These are phyloP conservation scores for Anorthoa munda DNA, from an alignment of 2,888 invertebrate species.

Conservation along the genomic window DNA sequence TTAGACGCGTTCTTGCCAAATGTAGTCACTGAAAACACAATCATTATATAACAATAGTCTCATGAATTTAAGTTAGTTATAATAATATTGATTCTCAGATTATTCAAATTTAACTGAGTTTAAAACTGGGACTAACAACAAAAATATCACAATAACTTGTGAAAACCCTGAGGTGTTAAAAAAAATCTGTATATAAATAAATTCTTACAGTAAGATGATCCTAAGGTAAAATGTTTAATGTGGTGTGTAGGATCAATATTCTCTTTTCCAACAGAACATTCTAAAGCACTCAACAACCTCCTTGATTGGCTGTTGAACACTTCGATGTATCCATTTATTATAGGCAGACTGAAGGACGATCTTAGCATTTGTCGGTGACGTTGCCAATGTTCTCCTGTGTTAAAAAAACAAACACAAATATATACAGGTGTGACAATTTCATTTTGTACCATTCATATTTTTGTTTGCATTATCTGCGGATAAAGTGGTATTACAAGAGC, in stretches of 20 bases:
- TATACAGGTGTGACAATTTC: no score
- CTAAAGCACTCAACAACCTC: not conserved
- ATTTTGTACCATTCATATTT: no score
- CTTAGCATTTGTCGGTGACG: not conserved
- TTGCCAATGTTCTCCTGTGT: constrained; percentile 2
- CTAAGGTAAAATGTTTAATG: not conserved
- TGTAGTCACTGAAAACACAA: constrained; percentile 7
- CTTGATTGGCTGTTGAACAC: constrained; percentile 1
- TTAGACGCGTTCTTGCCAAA: constrained; percentile 13
- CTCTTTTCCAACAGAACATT: not conserved
- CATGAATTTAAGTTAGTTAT: not conserved
- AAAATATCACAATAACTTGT: no score
- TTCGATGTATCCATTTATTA: not conserved
- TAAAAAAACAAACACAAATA: not conserved
- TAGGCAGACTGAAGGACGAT: not conserved
- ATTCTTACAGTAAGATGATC: not conserved
- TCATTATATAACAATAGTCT: not conserved
- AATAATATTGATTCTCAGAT: no score
- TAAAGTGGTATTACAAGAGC: no score
- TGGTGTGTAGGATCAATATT: not conserved
- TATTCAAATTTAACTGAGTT: no score
- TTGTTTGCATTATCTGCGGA: no score
- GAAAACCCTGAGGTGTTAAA: no score
- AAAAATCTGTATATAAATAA: no score
- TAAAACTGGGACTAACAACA: no score